Base-by-base conservation (phyloP, 2,888 invertebrate genomes). In the Prionchulus punctatus region DNA sequence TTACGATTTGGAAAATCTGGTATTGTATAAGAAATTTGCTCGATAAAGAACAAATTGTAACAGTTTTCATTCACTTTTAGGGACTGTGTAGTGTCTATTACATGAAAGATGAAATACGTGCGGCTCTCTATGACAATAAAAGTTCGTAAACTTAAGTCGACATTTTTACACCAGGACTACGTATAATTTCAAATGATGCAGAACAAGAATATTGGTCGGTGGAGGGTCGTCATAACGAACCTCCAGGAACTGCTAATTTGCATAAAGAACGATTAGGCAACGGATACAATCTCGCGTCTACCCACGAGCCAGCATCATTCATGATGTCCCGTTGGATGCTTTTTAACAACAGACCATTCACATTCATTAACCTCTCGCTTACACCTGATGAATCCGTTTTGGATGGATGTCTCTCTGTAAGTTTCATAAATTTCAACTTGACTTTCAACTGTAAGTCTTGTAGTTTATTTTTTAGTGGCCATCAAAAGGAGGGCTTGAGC, bases 301-400 rank as follows among this genome's bases (percentile, higher is more conserved):
- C 3, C 30, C 26, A 49, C 23, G 28, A 23, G 23, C 23, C 12
- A 23, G 4, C 50, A 28, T 4, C 12, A 12, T 49, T 28, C 50
- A 23, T 23, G 12, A 26, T 49, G 50, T 28, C 50, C 27, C 26
- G 30, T 15, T 49, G 50, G 50, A n/a, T 28, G 50, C 30, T 49
- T 4, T 49, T 49, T 28, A 30, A 49, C 12, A 49, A 49, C 27
- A 49, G 50, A 28, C 30, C 50, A 28, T 49, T 49, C 50, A 49
- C 7, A 12, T 49, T 28, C 23, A 21, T 28, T 49, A 49, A 49
- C 30, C 12, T 49, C 4, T 12, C 12, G 4, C 28, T 49, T 7
- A 26, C 12, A 3, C 12, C 50, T 23, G 50, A 49, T 15, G 28
- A 49, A 49, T 49, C 50, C 3, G 28, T 30, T 12, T 15, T 49